Base-by-base conservation (phyloP, 1,140 invertebrate genomes). In the Drosophila pallidifrons region DNA sequence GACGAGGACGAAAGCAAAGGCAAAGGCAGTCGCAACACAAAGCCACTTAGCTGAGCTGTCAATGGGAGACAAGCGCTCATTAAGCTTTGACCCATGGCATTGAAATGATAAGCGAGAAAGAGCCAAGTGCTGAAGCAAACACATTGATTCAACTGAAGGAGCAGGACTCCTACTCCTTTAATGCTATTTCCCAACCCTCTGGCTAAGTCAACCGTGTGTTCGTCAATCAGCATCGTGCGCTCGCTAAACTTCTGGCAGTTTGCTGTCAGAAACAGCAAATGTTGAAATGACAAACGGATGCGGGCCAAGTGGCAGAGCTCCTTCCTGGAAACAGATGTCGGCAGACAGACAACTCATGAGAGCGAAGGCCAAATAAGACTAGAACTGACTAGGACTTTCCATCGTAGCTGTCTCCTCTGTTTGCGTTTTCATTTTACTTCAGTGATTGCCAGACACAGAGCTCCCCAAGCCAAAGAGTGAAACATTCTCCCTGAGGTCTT, bases 281-380 rank as follows among this genome's bases (percentile, higher is more conserved):
- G 64, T 67, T 85, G 64, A 80, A 89, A 88, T 85, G 85, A 88
- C 81, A 88, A 88, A 88, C 85, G 85, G 85, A 88, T 78, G 74
- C 61, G 63, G 41, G 72, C 35, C 68, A 83, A 69, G 66, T 67
- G 54, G 69, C 65, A 63, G 28, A 32, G 46, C 28, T 35, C 38
- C 61, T 79, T 82, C 83, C 82, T 75, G 69, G 49, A 41, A 65
- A 47, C 73, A 80, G 73, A 76, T 75, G 81, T 63, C 59, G 66
- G 38, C 55, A 28, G 47, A 35, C 30, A 38, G 52, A 13, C 15
- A 41, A 35, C 1, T 10, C 13, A 32, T 28, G 25, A 46, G 51
- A 41, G 7, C 3, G 61, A 79, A 45, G 59, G 47, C 35, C 49
- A 32, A 30, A 45, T 49, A 28, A 25, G 46, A 75, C 35, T 43